Evolutionary conservation across 2,797 vertebrate genomes (phyloP).

Genomic region (Molossus molossus): DNA sequence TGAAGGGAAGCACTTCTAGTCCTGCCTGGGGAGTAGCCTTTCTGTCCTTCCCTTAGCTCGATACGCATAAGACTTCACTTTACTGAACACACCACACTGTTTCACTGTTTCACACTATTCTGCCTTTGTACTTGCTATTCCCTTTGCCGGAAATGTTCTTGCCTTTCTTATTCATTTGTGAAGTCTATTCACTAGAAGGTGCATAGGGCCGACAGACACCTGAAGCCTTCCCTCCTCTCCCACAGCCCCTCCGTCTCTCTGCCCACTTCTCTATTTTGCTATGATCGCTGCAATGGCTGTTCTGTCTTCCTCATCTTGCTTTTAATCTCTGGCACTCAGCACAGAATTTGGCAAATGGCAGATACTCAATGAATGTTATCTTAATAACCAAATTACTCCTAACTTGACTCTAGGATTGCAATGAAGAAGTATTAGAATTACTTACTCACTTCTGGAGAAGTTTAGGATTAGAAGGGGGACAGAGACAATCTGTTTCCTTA

Average conservation of each 20-base stretch:
- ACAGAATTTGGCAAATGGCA: not conserved
- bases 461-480: conserved; percentile 92
- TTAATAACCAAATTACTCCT: not conserved
- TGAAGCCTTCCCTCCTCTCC: too few species aligned
- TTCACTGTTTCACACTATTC: rapidly evolving
- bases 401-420: not conserved
- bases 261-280: not conserved
- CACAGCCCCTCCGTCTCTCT: rapidly evolving
- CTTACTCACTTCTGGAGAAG: conserved; percentile 89
- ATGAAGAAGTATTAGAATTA: conserved; percentile 62
- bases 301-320: not conserved
- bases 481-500: conserved; percentile 90
- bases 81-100: rapidly evolving
- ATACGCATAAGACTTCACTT: rapidly evolving
- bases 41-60: not conserved
- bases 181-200: not conserved
- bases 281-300: rapidly evolving
- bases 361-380: rapidly evolving
- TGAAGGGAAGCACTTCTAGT: not conserved
- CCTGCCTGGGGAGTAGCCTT: not conserved
- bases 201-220: too few species aligned
- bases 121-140: rapidly evolving
- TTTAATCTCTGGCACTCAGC: not conserved
- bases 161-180: not conserved
- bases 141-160: rapidly evolving